Percentiles rank a stretch among this genome's conserved stretches.
These are phyloP conservation scores for Drosophila mimetica DNA, from an alignment of 2,888 invertebrate species.

Conservation along the genomic window DNA sequence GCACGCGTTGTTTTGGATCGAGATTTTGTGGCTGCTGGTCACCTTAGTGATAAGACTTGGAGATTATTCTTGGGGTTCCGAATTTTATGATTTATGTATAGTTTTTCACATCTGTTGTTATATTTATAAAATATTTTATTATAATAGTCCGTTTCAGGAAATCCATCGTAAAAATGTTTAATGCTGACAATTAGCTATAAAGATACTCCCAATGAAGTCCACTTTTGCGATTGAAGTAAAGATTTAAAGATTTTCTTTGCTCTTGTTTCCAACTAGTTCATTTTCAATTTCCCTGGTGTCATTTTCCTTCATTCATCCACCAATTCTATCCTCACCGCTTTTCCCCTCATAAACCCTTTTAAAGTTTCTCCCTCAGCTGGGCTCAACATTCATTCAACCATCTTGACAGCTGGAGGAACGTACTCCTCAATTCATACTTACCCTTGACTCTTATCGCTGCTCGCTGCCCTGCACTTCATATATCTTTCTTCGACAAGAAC, in stretches of 20 bases:
- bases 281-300: slow-evolving; percentile 3
- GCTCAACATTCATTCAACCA: slow-evolving; percentile 16
- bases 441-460: slow-evolving; percentile 8
- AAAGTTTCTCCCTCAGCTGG: slow-evolving; percentile 6
- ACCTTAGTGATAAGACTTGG: neutral
- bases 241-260: neutral
- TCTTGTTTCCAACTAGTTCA: neutral
- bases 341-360: slow-evolving; percentile 2
- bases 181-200: too few relatives aligned
- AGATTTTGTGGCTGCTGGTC: neutral
- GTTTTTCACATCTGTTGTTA: neutral
- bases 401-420: slow-evolving; percentile 19
- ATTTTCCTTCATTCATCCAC: neutral
- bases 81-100: neutral
- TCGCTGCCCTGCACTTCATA: neutral
- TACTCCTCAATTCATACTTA: slow-evolving; percentile 7
- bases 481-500: slow-evolving; percentile 4
- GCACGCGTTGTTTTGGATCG: neutral
- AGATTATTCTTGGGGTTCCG: neutral
- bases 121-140: neutral
- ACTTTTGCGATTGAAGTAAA: too few relatives aligned
- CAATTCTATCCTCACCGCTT: neutral
- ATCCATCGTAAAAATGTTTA: too few relatives aligned
- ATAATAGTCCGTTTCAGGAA: too few relatives aligned
- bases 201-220: too few relatives aligned